A percentile compares a stretch with the other conserved stretches of the same genome.
Conservation (phyloP, 2,888 invertebrate genomes). For the Eurois occulta region DNA sequence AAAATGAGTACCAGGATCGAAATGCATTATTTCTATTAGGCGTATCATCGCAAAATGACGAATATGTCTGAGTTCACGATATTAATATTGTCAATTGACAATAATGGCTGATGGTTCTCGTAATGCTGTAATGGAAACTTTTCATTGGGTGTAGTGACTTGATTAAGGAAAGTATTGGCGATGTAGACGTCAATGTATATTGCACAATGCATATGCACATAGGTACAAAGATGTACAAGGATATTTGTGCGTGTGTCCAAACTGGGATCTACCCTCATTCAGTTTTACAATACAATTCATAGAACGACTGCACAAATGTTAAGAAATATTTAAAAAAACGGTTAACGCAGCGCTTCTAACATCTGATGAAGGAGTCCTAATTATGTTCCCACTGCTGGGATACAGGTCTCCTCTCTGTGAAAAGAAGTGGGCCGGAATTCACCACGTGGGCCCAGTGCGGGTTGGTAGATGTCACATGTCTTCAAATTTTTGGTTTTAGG, state of each 20-base stretch:
- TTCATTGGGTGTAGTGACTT: constrained; percentile 19
- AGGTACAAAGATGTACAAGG: background rate
- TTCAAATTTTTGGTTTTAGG: too few species aligned
- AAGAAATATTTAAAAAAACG: background rate
- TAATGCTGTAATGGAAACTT: constrained; percentile 34
- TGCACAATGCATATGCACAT: too few species aligned
- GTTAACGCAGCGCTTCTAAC: background rate
- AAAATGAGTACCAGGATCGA: background rate
- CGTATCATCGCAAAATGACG: constrained; percentile 17
- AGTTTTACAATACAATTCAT: background rate
- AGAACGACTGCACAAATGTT: background rate
- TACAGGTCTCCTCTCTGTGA: background rate
- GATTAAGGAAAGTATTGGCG: constrained; percentile 3
- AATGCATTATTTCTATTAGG: constrained; percentile 25
- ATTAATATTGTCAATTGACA: constrained; percentile 39
- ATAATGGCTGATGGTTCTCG: constrained; percentile 8
- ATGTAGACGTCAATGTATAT: background rate
- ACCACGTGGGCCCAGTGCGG: background rate
- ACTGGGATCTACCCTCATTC: background rate
- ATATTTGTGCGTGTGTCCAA: background rate
- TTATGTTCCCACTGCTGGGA: background rate
- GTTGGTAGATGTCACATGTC: background rate
- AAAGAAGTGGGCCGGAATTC: background rate
- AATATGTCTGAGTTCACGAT: constrained; percentile 12
- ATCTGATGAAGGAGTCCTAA: background rate